A percentile compares a stretch with the other conserved stretches of the same genome.
Evolutionary conservation across 2,888 invertebrate genomes (phyloP).

Genomic region (Scrobipalpa costella): DNA sequence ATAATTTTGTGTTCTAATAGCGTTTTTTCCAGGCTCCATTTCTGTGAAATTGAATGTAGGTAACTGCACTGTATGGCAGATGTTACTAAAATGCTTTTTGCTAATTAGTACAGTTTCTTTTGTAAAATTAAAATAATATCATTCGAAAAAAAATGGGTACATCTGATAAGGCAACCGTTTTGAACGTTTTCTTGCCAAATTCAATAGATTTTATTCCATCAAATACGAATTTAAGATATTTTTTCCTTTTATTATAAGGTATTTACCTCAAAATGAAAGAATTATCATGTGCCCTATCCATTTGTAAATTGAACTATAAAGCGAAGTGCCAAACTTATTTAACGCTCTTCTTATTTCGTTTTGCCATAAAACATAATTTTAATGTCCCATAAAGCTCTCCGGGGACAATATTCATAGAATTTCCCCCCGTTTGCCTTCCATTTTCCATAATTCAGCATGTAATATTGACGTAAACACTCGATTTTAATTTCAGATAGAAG

Average conservation of each 20-base stretch:
- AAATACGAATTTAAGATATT: too few relatives aligned
- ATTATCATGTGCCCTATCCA: too few relatives aligned
- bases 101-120: background rate
- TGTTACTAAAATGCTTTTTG: background rate
- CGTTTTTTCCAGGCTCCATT: background rate
- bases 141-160: too few relatives aligned
- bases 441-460: constrained; percentile 22
- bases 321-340: background rate
- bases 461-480: constrained; percentile 19
- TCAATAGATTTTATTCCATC: too few relatives aligned
- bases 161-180: too few relatives aligned
- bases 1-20: background rate
- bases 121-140: too few relatives aligned
- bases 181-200: too few relatives aligned
- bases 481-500: constrained; percentile 30
- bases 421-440: background rate
- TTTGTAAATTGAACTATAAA: background rate
- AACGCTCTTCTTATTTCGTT: background rate
- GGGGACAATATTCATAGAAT: constrained; percentile 16
- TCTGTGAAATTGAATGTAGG: background rate
- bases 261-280: too few relatives aligned
- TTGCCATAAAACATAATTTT: constrained; percentile 18
- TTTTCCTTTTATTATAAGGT: too few relatives aligned
- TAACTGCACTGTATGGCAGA: background rate
- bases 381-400: constrained; percentile 17